Conservation (phyloP, 1,140 invertebrate genomes). For the Aphelinus certus region DNA sequence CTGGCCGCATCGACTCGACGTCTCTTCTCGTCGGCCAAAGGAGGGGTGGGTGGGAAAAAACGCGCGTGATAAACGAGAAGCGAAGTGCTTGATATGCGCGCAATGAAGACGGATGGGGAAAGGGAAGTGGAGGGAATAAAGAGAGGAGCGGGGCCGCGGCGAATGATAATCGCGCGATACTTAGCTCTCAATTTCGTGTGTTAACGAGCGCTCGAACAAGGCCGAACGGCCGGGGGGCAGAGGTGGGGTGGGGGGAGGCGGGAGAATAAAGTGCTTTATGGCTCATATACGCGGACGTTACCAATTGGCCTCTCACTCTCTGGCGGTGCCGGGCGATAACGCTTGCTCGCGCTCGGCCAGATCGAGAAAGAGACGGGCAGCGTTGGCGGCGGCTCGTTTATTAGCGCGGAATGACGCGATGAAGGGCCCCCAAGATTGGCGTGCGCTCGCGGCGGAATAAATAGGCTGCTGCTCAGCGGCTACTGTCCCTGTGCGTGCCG, state of each 20-base stretch:
- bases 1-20: no score
- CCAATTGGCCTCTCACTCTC: background rate
- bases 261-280: conserved; percentile 2
- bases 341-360: no score
- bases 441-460: conserved; percentile 6
- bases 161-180: conserved; percentile 18
- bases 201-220: background rate
- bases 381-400: background rate
- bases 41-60: background rate
- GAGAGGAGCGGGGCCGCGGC: background rate
- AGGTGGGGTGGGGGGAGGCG: background rate
- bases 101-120: background rate
- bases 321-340: no score
- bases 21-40: no score
- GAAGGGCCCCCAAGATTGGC: no score
- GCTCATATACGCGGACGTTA: conserved; percentile 8
- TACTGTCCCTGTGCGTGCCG: background rate
- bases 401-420: background rate
- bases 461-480: conserved; percentile 4
- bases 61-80: background rate
- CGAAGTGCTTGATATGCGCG: background rate
- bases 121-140: background rate
- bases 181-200: conserved; percentile 8
- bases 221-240: no score
- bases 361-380: no score